phyloP scores from a whole-genome alignment of 2,888 invertebrate genomes.

The Tinea pellionella region DNA sequence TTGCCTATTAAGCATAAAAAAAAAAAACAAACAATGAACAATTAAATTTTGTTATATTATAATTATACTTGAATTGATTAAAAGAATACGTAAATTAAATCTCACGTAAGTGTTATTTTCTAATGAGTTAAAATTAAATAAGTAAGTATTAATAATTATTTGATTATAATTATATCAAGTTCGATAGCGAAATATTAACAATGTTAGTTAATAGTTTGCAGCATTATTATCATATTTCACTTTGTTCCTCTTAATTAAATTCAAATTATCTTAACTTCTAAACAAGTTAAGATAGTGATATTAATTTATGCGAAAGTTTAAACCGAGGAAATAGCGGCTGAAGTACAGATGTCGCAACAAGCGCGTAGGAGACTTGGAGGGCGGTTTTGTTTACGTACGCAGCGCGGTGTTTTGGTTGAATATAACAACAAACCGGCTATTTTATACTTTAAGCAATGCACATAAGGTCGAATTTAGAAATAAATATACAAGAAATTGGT shows the following conservation, averaged over 20 bases:
- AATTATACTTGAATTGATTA: too few species aligned
- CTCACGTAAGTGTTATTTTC: too few species aligned
- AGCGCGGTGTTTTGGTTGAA: background rate
- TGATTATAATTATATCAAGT: too few species aligned
- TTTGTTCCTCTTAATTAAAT: background rate
- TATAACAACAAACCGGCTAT: background rate
- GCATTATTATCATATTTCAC: background rate
- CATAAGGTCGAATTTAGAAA: background rate
- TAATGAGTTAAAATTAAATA: too few species aligned
- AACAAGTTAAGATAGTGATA: conserved; percentile 8
- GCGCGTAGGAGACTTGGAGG: background rate
- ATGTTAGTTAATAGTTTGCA: too few species aligned
- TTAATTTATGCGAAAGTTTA: conserved; percentile 11
- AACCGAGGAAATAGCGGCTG: background rate
- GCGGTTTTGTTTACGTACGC: conserved; percentile 12
- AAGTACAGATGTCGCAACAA: conserved; percentile 9
- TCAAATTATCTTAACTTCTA: background rate
- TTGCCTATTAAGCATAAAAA: too few species aligned
- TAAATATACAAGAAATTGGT: background rate
- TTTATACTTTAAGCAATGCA: background rate
- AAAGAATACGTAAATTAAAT: too few species aligned
- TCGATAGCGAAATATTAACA: too few species aligned
- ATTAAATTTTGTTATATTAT: too few species aligned
- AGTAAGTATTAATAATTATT: too few species aligned
- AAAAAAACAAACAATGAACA: too few species aligned